Evolutionary conservation across 2,888 invertebrate genomes (phyloP).

Genomic region (Pherbina coryleti): DNA sequence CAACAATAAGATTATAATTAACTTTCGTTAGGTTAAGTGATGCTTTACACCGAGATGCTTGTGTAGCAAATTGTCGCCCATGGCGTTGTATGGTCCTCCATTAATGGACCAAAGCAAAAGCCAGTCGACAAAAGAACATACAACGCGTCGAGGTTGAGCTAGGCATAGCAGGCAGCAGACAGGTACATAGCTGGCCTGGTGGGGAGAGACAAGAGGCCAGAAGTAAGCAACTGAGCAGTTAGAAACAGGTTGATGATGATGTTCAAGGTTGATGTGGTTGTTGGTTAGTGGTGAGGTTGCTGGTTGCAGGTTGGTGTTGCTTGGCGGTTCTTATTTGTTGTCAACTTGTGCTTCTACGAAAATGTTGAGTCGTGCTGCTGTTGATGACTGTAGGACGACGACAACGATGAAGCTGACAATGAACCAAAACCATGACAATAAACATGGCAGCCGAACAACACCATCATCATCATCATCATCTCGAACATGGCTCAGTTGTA

Average conservation of each 20-base stretch:
- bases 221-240: too few species aligned
- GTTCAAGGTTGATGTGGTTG: background rate
- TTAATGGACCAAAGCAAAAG: constrained; percentile 14
- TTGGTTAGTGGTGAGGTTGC: background rate
- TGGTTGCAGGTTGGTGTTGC: background rate
- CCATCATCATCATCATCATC: background rate
- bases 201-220: background rate
- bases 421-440: constrained; percentile 7
- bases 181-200: too few species aligned
- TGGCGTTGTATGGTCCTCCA: constrained; percentile 35
- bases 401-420: background rate
- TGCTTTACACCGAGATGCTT: constrained; percentile 50
- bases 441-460: constrained; percentile 11
- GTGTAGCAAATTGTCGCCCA: constrained; percentile 51
- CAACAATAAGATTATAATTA: constrained; percentile 49
- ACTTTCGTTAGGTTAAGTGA: constrained; percentile 51
- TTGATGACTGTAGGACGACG: background rate
- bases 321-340: background rate
- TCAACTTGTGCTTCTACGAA: background rate
- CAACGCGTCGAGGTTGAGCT: background rate
- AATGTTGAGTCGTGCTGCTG: background rate
- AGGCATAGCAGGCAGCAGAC: background rate
- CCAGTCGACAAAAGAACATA: background rate
- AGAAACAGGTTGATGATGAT: background rate
- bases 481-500: too few species aligned